Evolutionary conservation across 2,888 invertebrate genomes (phyloP), one percentile per base, ranked within the genome.

Genomic region (Ichneumon xanthorius): DNA sequence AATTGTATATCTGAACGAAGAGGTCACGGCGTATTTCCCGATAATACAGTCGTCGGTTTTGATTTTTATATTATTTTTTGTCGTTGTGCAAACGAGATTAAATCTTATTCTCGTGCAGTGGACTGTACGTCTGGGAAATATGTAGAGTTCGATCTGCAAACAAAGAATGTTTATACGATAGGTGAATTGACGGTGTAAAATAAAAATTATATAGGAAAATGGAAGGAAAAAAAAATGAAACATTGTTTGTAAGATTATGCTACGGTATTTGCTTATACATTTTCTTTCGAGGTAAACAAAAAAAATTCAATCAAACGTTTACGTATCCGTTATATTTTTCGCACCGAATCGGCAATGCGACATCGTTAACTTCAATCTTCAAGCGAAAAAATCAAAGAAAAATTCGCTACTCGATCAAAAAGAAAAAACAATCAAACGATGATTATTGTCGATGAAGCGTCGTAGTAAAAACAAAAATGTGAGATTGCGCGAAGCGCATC

Each of bases 371-470:
- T 76, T 71, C 7, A 68, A 73, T 45, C 26, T 77, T 71, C 55
- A 50, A 73, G 45, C 45, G 67, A 30, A 77, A 80, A 16, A 82
- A 82, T 85, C 85, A 85, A 86, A 86, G 58, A 58, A 33, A 63
- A 80, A 80, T 82, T 61, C 19, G 37, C 76, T 55, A 33, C 72
- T 80, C 77, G 85, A 85, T 85, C 76, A 30, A 61, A 61, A 61
- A 61, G 26, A 85, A 82, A 85, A 70, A 80, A 58, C 82, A 85
- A 85, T 85, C 85, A 85, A 85, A 85, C 72, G 50, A 53, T 82
- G 71, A 76, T 72, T 58, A 61, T 72, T 73, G 40, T 82, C 79
- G 61, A 85, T 72, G 48, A 75, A 30, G 61, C 61, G 67, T 68
- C 71, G 65, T 80, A 19, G 22, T 40, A 40, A 30, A 14, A 76